Percentiles rank a stretch among this genome's conserved stretches.
These are phyloP conservation scores for Drosophila oshimai DNA, from an alignment of 1,140 invertebrate genomes.

Conservation along the genomic window DNA sequence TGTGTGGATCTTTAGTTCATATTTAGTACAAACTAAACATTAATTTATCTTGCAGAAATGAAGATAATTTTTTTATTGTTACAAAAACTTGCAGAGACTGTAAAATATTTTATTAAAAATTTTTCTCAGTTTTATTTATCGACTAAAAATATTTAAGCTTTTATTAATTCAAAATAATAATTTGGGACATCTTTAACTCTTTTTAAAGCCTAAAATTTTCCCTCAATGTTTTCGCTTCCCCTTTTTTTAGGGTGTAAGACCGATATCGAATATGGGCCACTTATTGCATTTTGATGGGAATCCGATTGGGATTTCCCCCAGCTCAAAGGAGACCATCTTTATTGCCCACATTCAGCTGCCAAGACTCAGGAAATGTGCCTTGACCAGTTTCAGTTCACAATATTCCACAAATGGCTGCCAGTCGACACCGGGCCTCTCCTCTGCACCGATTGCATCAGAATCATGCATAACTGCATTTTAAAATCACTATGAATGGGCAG, in stretches of 20 bases:
- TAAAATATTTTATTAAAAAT: too few relatives aligned
- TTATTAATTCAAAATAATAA: too few relatives aligned
- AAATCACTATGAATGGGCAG: conserved; percentile 51
- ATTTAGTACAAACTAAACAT: too few relatives aligned
- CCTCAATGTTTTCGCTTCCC: background rate
- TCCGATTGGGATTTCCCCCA: conserved; percentile 30
- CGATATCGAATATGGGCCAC: conserved; percentile 7
- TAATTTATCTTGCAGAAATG: too few relatives aligned
- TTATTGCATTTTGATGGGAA: conserved; percentile 47
- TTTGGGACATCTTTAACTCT: too few relatives aligned
- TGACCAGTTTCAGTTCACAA: conserved; percentile 1
- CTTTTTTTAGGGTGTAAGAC: background rate
- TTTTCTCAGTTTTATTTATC: too few relatives aligned
- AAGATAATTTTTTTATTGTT: too few relatives aligned
- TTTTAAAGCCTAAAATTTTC: too few relatives aligned
- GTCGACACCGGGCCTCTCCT: background rate
- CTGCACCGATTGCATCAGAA: conserved; percentile 18
- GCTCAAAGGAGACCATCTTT: background rate
- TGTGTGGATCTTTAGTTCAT: too few relatives aligned
- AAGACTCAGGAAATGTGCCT: conserved; percentile 7
- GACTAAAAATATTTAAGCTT: too few relatives aligned
- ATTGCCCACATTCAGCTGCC: conserved; percentile 17
- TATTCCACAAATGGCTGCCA: background rate
- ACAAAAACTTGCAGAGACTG: too few relatives aligned
- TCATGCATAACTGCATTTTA: conserved; percentile 51